phyloP scores from a whole-genome alignment of 2,888 invertebrate genomes.

The Cephus runcator region DNA sequence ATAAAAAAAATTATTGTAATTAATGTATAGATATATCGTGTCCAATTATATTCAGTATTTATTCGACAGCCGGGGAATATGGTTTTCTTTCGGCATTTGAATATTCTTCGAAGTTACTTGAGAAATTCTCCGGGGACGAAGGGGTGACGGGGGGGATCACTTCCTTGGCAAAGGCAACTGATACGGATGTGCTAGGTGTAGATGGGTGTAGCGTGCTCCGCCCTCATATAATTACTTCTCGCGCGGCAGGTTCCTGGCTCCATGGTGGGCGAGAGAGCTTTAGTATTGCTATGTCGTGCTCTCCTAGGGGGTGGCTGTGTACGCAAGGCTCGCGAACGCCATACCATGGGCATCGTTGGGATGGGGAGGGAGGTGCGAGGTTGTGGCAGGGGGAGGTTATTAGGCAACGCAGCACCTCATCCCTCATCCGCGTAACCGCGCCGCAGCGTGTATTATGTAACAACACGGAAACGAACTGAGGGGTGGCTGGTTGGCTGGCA shows the following conservation, averaged over 20 bases:
- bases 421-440: constrained; percentile 63
- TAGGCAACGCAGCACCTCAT: constrained; percentile 64
- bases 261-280: constrained; percentile 4
- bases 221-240: constrained; percentile 59
- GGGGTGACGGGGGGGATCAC: not conserved
- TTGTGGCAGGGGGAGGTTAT: constrained; percentile 57
- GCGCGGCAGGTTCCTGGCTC: constrained; percentile 23
- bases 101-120: not conserved
- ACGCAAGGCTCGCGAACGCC: not conserved
- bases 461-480: constrained; percentile 63
- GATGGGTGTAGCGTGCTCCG: constrained; percentile 50
- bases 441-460: constrained; percentile 65
- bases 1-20: not conserved
- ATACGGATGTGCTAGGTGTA: constrained; percentile 36
- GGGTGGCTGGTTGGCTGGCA: constrained; percentile 34
- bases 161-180: constrained; percentile 29
- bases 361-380: constrained; percentile 30
- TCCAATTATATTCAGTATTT: not conserved
- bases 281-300: not conserved
- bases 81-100: not conserved
- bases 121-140: not conserved
- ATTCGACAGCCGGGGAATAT: not conserved
- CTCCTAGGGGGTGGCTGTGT: not conserved
- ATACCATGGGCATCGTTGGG: constrained; percentile 24
- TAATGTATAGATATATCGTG: not conserved